Evolutionary conservation across 2,113 vertebrate genomes (phyloP).

Genomic region (Gavialis gangeticus): DNA sequence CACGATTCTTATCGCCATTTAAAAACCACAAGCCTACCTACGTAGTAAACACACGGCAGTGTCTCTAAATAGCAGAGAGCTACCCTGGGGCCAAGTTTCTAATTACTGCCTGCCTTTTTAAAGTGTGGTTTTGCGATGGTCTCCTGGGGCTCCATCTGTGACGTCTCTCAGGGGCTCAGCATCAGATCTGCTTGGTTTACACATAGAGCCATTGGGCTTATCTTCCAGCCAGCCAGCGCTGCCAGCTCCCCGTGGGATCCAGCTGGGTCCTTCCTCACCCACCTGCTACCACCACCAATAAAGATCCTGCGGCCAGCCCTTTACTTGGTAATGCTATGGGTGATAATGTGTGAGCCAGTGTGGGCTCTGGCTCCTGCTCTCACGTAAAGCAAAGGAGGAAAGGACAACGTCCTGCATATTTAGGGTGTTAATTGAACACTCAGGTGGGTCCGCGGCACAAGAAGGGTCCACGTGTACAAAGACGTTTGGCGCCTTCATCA

Average conservation of each 20-base stretch:
- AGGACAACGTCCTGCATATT: not conserved
- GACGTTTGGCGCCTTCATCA: not conserved
- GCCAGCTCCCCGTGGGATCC: not conserved
- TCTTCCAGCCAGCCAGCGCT: not conserved
- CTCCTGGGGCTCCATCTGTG: not conserved
- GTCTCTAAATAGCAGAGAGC: conserved; percentile 29
- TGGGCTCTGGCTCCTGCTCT: not conserved
- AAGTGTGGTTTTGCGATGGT: rapidly evolving
- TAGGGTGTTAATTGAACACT: not conserved
- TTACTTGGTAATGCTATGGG: not conserved
- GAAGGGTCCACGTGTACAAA: not conserved
- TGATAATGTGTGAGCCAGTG: not conserved
- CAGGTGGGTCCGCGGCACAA: not conserved
- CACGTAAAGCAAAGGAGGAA: not conserved
- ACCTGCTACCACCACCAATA: not conserved
- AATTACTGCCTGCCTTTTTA: conserved; percentile 29
- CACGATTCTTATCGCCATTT: conserved; percentile 47
- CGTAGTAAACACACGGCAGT: conserved; percentile 34
- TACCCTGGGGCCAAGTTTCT: conserved; percentile 38
- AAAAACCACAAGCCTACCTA: conserved; percentile 53
- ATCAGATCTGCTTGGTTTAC: not conserved
- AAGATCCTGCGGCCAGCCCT: not conserved
- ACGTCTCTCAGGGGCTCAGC: rapidly evolving
- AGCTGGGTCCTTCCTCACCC: not conserved
- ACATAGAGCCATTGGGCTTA: not conserved